Evolutionary conservation across 2,797 vertebrate species (phyloP).

Genomic region (Anisognathus igniventris): DNA sequence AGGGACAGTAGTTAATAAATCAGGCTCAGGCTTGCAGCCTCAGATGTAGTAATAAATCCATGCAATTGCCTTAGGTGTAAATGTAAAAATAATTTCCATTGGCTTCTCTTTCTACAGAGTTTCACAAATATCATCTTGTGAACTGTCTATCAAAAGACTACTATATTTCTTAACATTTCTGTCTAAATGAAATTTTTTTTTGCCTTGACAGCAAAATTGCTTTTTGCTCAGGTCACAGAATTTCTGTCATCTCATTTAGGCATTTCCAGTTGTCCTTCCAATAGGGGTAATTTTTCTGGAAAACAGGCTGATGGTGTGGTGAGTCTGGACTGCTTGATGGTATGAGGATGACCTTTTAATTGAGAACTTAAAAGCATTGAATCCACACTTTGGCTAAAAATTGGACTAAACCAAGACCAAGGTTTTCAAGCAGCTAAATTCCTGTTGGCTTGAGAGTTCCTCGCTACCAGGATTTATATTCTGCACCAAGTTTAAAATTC

Average conservation of each 20-base stretch:
- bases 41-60: not conserved
- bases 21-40: not conserved
- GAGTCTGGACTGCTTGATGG: not conserved
- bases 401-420: not conserved
- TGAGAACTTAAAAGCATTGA: not conserved
- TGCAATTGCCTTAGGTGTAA: not conserved
- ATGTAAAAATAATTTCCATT: not conserved
- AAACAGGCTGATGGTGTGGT: not conserved
- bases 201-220: not conserved
- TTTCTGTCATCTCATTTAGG: not conserved
- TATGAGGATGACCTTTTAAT: not conserved
- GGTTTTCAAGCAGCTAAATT: not conserved
- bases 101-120: not conserved
- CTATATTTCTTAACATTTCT: not conserved
- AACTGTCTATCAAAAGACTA: not conserved
- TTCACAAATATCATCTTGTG: not conserved
- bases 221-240: not conserved
- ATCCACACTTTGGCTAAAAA: not conserved
- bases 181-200: not conserved
- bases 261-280: not conserved
- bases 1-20: slow-evolving; percentile 10
- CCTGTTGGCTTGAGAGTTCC: not conserved
- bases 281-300: not conserved
- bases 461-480: not conserved
- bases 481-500: not conserved